Percentiles rank a stretch among this genome's conserved stretches.
These are phyloP conservation scores for Gymnodraco acuticeps DNA, from an alignment of 2,797 vertebrate species.

Conservation along the genomic window DNA sequence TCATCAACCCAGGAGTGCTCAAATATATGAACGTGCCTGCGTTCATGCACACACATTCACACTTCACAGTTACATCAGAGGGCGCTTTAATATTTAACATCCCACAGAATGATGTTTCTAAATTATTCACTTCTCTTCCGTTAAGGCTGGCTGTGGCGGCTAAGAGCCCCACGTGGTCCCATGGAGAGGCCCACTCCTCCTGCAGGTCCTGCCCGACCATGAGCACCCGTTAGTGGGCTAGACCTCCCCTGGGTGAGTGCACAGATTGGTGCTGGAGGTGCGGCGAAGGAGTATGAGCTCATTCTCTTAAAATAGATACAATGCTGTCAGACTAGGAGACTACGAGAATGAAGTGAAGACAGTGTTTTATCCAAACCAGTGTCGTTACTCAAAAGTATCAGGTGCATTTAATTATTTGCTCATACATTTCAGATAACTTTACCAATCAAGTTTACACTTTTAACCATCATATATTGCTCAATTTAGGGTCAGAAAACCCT, in stretches of 20 bases:
- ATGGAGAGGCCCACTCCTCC: slow-evolving; percentile 65
- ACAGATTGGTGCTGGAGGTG: slow-evolving; percentile 59
- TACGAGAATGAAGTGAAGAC: slow-evolving; percentile 54
- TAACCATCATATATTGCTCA: background rate
- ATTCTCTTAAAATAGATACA: slow-evolving; percentile 76
- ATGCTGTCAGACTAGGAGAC: slow-evolving; percentile 76
- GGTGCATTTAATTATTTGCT: slow-evolving; percentile 13
- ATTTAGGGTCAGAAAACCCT: slow-evolving; percentile 3
- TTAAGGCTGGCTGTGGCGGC: slow-evolving; percentile 61
- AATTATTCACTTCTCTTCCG: slow-evolving; percentile 80
- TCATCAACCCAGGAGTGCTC: slow-evolving; percentile 55
- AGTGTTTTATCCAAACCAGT: slow-evolving; percentile 33
- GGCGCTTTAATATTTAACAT: slow-evolving; percentile 79
- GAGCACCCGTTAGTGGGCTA: slow-evolving; percentile 71
- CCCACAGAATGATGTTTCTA: slow-evolving; percentile 74
- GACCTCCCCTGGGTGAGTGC: slow-evolving; percentile 69
- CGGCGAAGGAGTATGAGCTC: slow-evolving; percentile 73
- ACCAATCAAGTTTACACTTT: background rate
- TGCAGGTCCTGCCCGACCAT: slow-evolving; percentile 64
- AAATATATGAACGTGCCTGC: slow-evolving; percentile 35
- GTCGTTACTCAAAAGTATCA: background rate
- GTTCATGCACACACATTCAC: slow-evolving; percentile 47
- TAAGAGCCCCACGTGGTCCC: slow-evolving; percentile 79
- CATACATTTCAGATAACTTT: background rate
- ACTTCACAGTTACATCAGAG: slow-evolving; percentile 79